phyloP scores from a whole-genome alignment of 1,140 invertebrate genomes.

The Pteromalus puparum region DNA sequence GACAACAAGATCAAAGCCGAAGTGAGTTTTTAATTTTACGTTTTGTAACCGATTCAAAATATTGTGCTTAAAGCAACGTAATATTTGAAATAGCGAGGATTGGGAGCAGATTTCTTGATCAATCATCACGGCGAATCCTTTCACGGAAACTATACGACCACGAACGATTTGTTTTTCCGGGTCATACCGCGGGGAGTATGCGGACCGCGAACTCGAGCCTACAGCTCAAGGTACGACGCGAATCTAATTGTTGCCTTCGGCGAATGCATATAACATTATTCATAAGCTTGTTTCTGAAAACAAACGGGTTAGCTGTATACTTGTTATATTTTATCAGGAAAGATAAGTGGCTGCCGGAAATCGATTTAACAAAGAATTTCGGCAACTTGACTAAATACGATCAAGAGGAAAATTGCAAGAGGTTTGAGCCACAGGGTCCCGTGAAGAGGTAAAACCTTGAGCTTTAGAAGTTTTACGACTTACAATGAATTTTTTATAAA shows the following conservation, averaged over 20 bases:
- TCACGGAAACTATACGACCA: conserved; percentile 28
- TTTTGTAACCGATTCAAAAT: neutral
- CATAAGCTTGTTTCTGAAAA: neutral
- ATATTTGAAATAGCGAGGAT: neutral
- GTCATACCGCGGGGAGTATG: neutral
- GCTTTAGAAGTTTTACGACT: neutral
- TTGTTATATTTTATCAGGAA: conserved; percentile 40
- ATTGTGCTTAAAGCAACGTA: neutral
- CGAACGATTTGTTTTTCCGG: conserved; percentile 35
- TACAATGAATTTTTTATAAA: neutral
- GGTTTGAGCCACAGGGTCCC: neutral
- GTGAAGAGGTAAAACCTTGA: conserved; percentile 1
- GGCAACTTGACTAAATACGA: conserved; percentile 50
- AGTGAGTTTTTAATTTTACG: conserved; percentile 25
- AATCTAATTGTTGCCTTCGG: too few species aligned
- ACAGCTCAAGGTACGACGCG: conserved; percentile 31
- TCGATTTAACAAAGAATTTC: conserved; percentile 47
- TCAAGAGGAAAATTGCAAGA: neutral
- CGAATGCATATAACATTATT: too few species aligned
- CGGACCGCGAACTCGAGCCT: conserved; percentile 17
- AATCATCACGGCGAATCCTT: neutral
- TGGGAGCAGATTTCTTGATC: conserved; percentile 44
- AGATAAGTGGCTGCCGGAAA: conserved; percentile 53
- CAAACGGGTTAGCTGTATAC: neutral
- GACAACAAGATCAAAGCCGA: conserved; percentile 24